phyloP scores from a whole-genome alignment of 2,797 vertebrate species.

The Cephalopachus bancanus region DNA sequence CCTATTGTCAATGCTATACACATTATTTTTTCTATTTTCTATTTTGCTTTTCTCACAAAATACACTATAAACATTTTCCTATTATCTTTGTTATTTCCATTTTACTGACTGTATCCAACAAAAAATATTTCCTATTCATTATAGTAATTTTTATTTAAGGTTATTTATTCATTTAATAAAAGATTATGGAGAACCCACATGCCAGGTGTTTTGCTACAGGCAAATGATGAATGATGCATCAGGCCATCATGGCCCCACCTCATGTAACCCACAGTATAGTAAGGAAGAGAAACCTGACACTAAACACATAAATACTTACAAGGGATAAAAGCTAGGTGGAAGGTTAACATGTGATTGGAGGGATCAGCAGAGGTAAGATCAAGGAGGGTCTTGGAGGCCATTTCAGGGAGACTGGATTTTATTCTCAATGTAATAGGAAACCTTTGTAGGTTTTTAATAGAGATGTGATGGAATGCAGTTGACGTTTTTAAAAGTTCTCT shows the following conservation, averaged over 20 bases:
- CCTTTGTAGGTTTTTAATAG: background rate
- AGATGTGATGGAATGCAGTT: background rate
- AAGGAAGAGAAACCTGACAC: background rate
- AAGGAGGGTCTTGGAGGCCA: background rate
- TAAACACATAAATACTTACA: background rate
- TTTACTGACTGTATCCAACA: background rate
- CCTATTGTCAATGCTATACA: background rate
- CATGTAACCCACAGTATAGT: background rate
- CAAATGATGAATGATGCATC: background rate
- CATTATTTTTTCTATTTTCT: background rate
- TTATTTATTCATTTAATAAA: conserved; percentile 57
- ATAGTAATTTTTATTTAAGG: background rate
- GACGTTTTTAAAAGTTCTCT: background rate
- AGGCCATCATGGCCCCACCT: background rate
- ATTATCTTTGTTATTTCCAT: conserved; percentile 40
- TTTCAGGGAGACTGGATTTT: conserved; percentile 60
- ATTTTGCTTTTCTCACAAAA: conserved; percentile 13
- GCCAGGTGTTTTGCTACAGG: background rate
- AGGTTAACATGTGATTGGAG: background rate
- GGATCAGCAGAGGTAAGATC: background rate
- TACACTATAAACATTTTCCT: conserved; percentile 15
- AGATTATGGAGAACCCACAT: background rate
- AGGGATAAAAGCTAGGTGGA: background rate
- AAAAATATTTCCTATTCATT: conserved; percentile 3
- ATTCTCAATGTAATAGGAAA: background rate